Evolutionary conservation across 2,888 invertebrate species (phyloP).

Genomic region (Xanthostigma xanthostigma): DNA sequence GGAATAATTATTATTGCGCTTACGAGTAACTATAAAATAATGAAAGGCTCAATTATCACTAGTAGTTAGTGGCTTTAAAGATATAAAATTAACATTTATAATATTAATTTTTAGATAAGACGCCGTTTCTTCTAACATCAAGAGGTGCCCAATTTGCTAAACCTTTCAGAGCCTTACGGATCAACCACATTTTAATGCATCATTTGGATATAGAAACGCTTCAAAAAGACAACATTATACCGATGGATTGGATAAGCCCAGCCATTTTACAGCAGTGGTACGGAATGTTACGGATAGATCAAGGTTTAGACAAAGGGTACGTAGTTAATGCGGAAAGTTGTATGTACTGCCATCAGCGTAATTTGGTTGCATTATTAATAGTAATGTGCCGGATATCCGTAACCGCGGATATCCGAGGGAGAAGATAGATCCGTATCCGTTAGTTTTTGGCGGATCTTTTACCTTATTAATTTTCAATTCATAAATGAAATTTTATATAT

Average conservation of each 20-base stretch:
- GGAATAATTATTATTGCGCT: no score
- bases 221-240: constrained; percentile 51
- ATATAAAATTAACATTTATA: no score
- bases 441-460: no score
- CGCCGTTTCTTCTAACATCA: constrained; percentile 40
- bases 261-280: constrained; percentile 54
- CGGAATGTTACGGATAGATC: constrained; percentile 50
- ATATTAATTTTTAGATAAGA: constrained; percentile 20
- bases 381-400: no score
- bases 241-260: constrained; percentile 47
- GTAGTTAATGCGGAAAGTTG: constrained; percentile 13
- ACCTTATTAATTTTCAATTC: no score
- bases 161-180: constrained; percentile 46
- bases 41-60: no score
- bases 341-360: constrained; percentile 3
- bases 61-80: no score
- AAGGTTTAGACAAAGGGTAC: constrained; percentile 53
- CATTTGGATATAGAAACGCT: constrained; percentile 52
- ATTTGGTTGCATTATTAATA: no score
- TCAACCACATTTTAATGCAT: constrained; percentile 54
- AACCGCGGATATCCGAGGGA: no score
- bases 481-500: no score
- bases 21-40: no score
- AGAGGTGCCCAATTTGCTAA: constrained; percentile 42
- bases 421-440: no score